A percentile compares a stretch with the other conserved stretches of the same genome.
Evolutionary conservation across 2,797 vertebrate species (phyloP).

Genomic region (Choloepus didactylus): DNA sequence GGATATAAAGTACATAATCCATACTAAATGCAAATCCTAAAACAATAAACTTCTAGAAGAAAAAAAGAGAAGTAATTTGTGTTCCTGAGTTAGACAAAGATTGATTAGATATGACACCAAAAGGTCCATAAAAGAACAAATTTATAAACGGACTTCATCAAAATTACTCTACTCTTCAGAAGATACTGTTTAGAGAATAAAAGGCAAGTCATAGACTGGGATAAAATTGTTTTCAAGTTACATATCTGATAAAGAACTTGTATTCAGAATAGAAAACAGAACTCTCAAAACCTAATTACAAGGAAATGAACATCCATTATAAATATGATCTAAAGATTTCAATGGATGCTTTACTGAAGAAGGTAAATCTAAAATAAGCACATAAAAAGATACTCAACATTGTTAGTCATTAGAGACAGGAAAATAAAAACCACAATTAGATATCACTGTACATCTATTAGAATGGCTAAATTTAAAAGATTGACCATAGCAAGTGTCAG

Average conservation of each 20-base stretch:
- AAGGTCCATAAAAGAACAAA: not conserved
- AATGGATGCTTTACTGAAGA: slow-evolving; percentile 2
- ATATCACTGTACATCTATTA: not conserved
- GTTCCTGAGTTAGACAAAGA: not conserved
- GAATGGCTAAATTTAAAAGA: no score
- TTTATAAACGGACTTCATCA: no score
- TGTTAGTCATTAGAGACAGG: not conserved
- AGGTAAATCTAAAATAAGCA: not conserved
- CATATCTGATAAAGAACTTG: no score
- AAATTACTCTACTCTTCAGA: no score
- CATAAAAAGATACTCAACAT: no score
- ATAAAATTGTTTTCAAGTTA: no score
- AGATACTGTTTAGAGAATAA: not conserved
- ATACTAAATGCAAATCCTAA: not conserved
- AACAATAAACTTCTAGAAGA: not conserved
- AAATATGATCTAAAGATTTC: slow-evolving; percentile 17
- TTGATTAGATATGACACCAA: not conserved
- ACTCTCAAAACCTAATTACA: not conserved
- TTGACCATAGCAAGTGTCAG: no score
- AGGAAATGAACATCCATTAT: not conserved
- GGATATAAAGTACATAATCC: not conserved
- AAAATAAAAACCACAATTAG: slow-evolving; percentile 4
- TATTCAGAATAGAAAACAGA: no score
- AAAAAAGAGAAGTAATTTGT: not conserved
- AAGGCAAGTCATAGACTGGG: not conserved